Evolutionary conservation across 1,140 invertebrate genomes (phyloP).

Genomic region (Limonius californicus): DNA sequence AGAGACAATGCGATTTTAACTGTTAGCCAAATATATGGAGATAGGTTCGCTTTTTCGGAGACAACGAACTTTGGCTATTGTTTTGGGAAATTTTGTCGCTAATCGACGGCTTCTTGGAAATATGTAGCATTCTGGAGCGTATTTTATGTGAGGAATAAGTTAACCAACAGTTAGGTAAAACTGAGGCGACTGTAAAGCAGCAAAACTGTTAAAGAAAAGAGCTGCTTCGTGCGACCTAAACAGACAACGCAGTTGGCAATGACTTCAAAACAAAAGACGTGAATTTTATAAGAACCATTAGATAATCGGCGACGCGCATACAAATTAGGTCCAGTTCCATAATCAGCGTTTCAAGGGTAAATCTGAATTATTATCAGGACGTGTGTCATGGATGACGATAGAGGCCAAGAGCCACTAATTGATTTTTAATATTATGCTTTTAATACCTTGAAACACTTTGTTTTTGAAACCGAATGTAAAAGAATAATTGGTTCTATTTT

Average conservation of each 20-base stretch:
- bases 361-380: not conserved
- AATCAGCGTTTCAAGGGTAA: not conserved
- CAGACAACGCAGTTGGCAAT: not conserved
- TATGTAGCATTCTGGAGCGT: not conserved
- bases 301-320: not conserved
- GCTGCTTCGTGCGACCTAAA: not conserved
- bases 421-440: too few species aligned
- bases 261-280: not conserved
- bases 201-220: not conserved
- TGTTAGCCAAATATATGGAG: not conserved
- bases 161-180: not conserved
- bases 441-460: too few species aligned
- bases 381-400: too few species aligned
- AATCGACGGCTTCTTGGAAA: not conserved
- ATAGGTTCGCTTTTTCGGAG: too few species aligned
- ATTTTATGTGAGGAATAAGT: not conserved
- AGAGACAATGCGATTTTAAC: not conserved
- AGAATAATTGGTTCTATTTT: too few species aligned
- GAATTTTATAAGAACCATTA: conserved; percentile 6
- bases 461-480: too few species aligned
- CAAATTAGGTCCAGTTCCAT: conserved; percentile 11
- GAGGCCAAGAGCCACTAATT: too few species aligned
- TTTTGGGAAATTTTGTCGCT: not conserved
- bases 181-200: not conserved
- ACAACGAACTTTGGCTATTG: not conserved